A percentile compares a stretch with the other conserved stretches of the same genome.
phyloP scores from a whole-genome alignment of 2,113 vertebrate genomes.

The Corynorhinus townsendii region DNA sequence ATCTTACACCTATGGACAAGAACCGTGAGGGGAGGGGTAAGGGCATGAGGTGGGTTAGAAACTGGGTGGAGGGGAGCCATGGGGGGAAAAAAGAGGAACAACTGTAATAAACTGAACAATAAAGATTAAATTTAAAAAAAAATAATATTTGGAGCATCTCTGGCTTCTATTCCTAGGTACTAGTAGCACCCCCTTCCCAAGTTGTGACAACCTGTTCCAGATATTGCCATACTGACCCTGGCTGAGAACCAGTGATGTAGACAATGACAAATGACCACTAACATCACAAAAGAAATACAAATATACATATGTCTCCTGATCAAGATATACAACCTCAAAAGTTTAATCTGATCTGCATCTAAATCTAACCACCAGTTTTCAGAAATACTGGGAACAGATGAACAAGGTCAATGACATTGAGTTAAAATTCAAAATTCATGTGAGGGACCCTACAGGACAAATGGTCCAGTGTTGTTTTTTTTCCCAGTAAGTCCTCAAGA shows the following conservation, averaged over 20 bases:
- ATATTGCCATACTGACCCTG: neutral
- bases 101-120: too few relatives aligned
- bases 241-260: neutral
- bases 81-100: too few relatives aligned
- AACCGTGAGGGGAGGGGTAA: too few relatives aligned
- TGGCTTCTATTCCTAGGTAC: neutral
- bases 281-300: neutral
- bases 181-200: neutral
- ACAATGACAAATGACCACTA: neutral
- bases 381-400: neutral
- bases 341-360: neutral
- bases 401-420: neutral
- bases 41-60: too few relatives aligned
- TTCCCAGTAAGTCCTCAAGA: neutral
- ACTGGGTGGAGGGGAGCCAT: too few relatives aligned
- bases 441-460: neutral
- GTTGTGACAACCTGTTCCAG: neutral
- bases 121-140: too few relatives aligned
- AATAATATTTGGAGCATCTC: neutral
- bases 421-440: conserved; percentile 35
- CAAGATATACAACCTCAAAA: neutral
- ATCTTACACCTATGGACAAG: too few relatives aligned
- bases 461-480: neutral
- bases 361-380: conserved; percentile 9
- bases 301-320: neutral